These are phyloP conservation scores for Euura saliciscinereae DNA, from an alignment of 1,140 invertebrate species.

Conservation along the genomic window DNA sequence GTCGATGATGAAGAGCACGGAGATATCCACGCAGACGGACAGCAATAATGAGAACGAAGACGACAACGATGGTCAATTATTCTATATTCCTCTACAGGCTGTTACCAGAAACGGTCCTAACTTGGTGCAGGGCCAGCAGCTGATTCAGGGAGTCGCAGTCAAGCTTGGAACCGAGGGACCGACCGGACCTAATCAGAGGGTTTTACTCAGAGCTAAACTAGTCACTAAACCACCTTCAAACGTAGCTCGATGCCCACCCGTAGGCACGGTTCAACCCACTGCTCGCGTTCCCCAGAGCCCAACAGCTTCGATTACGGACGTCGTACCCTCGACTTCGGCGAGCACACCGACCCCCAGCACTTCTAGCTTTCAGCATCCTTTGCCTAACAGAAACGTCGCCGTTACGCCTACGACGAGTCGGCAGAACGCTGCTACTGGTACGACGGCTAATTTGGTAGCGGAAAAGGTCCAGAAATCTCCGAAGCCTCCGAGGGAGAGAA, in stretches of 20 bases:
- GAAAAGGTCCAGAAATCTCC: slow-evolving; percentile 44
- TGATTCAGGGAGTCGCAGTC: slow-evolving; percentile 72
- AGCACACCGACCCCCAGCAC: slow-evolving; percentile 25
- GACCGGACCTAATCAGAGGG: slow-evolving; percentile 66
- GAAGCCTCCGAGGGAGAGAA: slow-evolving; percentile 43
- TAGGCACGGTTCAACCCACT: slow-evolving; percentile 65
- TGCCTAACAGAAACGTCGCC: not conserved
- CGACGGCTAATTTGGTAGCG: not conserved
- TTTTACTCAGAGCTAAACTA: slow-evolving; percentile 71
- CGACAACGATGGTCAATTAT: slow-evolving; percentile 65
- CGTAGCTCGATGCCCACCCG: slow-evolving; percentile 60
- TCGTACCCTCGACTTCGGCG: slow-evolving; percentile 40
- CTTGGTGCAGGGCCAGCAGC: slow-evolving; percentile 54
- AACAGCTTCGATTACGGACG: not conserved
- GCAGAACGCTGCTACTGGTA: slow-evolving; percentile 13
- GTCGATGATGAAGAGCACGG: slow-evolving; percentile 42
- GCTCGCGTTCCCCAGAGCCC: slow-evolving; percentile 49
- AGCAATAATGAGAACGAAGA: slow-evolving; percentile 53
- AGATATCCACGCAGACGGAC: slow-evolving; percentile 64
- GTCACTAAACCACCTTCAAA: slow-evolving; percentile 68
- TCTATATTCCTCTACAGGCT: slow-evolving; percentile 72
- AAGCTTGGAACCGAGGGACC: slow-evolving; percentile 70
- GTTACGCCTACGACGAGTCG: not conserved
- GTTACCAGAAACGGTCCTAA: slow-evolving; percentile 56
- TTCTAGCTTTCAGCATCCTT: slow-evolving; percentile 31